phyloP scores from a whole-genome alignment of 1,140 invertebrate species.

The Frieseomelitta varia region DNA sequence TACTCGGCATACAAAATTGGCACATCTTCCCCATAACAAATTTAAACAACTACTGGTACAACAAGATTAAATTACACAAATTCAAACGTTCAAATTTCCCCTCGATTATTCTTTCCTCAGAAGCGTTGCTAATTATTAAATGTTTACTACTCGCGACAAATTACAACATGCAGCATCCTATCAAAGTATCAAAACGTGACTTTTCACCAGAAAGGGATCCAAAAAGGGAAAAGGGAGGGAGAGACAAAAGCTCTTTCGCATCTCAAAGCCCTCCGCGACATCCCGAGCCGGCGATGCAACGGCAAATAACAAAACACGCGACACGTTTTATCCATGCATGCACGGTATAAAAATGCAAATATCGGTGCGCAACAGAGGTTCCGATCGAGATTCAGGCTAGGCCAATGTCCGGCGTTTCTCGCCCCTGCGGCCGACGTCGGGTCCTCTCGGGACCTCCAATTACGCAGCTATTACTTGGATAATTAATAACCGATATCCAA shows the following conservation, averaged over 20 bases:
- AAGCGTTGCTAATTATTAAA: too few species aligned
- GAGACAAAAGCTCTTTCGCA: background rate
- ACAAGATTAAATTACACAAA: too few species aligned
- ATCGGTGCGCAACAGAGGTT: background rate
- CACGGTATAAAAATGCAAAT: conserved; percentile 17
- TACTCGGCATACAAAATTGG: too few species aligned
- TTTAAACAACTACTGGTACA: too few species aligned
- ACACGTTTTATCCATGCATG: background rate
- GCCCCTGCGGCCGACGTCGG: conserved; percentile 15
- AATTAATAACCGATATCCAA: conserved; percentile 71
- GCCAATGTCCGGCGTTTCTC: conserved; percentile 34
- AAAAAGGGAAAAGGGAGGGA: background rate
- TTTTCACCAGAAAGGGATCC: background rate
- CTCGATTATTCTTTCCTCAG: too few species aligned
- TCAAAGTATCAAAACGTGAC: background rate
- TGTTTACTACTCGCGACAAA: too few species aligned
- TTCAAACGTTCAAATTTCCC: too few species aligned
- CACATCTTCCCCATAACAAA: too few species aligned
- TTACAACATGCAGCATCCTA: too few species aligned
- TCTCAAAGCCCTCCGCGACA: background rate
- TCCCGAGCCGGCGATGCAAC: background rate
- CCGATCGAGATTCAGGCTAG: background rate
- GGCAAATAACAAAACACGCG: conserved; percentile 6
- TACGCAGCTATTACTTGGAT: conserved; percentile 69
- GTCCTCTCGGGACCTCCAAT: conserved; percentile 59